phyloP scores from a whole-genome alignment of 2,113 vertebrate species.

The Spilogale gracilis region DNA sequence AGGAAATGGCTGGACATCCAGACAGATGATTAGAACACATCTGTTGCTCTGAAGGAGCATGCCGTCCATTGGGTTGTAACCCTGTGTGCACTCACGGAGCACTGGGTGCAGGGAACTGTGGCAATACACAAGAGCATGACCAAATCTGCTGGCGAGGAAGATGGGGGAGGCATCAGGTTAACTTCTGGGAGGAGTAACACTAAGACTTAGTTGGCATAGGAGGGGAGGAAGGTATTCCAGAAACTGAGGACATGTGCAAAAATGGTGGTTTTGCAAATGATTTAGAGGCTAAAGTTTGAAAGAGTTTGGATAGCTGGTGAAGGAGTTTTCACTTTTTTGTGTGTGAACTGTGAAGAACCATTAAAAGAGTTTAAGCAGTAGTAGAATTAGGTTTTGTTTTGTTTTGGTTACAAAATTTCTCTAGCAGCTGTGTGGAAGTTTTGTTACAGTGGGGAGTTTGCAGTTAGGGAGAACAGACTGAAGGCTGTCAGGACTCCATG shows the following conservation, averaged over 20 bases:
- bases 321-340: background rate
- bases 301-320: background rate
- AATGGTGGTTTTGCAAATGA: background rate
- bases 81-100: background rate
- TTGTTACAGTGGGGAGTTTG: background rate
- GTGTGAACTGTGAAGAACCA: background rate
- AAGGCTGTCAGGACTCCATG: background rate
- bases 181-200: background rate
- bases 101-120: background rate
- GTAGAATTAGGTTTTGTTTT: background rate
- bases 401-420: background rate
- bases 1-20: background rate
- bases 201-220: background rate
- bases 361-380: background rate
- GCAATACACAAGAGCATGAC: background rate
- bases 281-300: background rate
- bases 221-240: background rate
- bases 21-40: background rate
- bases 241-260: background rate
- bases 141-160: background rate
- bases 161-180: background rate
- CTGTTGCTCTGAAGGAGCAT: background rate
- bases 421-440: background rate
- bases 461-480: background rate
- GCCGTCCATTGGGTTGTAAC: background rate